These are phyloP conservation scores for Tetrao urogallus DNA, from an alignment of 2,113 vertebrate genomes.

Conservation along the genomic window DNA sequence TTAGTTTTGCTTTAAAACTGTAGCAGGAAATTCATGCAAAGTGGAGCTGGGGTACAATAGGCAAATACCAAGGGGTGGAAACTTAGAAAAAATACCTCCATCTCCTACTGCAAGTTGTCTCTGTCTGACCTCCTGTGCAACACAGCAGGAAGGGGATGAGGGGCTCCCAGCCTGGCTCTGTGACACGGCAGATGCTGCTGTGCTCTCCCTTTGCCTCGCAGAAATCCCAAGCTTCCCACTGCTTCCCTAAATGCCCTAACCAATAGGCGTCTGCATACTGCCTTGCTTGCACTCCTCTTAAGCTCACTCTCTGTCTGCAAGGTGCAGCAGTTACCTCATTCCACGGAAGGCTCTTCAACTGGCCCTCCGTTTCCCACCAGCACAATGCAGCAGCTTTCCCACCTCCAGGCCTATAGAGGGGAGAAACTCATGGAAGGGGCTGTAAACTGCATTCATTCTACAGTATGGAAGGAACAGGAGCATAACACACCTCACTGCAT, in stretches of 20 bases:
- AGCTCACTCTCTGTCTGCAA: not conserved
- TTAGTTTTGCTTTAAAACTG: not conserved
- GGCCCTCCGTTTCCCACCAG: too few species aligned
- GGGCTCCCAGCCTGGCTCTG: not conserved
- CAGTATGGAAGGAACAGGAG: not conserved
- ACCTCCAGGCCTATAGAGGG: not conserved
- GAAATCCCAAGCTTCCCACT: not conserved
- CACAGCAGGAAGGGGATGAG: not conserved
- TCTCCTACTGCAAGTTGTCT: not conserved
- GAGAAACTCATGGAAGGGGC: not conserved
- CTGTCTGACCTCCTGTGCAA: not conserved
- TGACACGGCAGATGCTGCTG: not conserved
- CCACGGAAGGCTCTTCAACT: not conserved
- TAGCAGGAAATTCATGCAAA: slow-evolving; percentile 2
- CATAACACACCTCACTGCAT: not conserved
- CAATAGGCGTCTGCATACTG: not conserved
- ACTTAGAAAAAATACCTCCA: not conserved
- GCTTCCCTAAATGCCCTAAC: not conserved
- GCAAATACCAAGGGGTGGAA: not conserved
- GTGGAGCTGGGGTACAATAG: not conserved
- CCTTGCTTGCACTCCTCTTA: slow-evolving; percentile 35
- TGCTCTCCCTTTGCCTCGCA: not conserved
- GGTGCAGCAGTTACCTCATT: not conserved
- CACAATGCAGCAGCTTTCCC: not conserved
- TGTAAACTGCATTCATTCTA: not conserved